These are phyloP conservation scores for Leptosomus discolor DNA, from an alignment of 2,113 vertebrate species.

Conservation along the genomic window DNA sequence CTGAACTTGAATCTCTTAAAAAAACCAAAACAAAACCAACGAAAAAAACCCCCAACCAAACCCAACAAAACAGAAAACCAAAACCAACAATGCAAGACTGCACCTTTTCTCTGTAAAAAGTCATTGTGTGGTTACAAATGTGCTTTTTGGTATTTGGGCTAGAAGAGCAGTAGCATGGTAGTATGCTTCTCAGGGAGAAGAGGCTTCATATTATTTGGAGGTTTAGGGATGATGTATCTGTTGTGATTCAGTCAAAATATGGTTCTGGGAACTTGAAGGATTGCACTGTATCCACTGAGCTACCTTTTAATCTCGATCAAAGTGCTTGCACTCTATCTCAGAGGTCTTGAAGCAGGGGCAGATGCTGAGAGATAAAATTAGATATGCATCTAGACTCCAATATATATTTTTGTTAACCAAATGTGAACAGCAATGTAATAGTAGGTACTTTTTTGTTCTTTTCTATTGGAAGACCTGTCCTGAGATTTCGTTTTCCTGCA, in stretches of 20 bases:
- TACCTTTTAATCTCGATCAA: background rate
- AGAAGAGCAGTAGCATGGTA: background rate
- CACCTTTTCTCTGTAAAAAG: background rate
- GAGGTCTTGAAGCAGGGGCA: background rate
- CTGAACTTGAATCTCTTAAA: background rate
- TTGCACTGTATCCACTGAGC: background rate
- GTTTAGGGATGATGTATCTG: background rate
- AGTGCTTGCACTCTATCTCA: background rate
- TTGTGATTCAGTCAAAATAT: background rate
- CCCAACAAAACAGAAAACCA: background rate
- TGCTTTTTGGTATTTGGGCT: background rate
- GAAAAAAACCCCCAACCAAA: too few relatives aligned
- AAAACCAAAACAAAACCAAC: background rate
- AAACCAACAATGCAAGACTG: background rate
- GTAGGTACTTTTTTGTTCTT: background rate
- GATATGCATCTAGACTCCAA: background rate
- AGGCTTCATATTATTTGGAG: background rate
- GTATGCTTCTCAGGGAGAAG: rapidly evolving
- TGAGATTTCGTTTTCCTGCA: background rate
- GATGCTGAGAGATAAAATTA: background rate
- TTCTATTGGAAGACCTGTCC: background rate
- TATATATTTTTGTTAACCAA: background rate
- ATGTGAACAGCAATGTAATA: background rate
- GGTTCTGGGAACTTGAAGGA: background rate
- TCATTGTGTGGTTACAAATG: background rate